These are phyloP conservation scores for Zophobas atratus DNA, from an alignment of 1,140 invertebrate species.

Conservation along the genomic window DNA sequence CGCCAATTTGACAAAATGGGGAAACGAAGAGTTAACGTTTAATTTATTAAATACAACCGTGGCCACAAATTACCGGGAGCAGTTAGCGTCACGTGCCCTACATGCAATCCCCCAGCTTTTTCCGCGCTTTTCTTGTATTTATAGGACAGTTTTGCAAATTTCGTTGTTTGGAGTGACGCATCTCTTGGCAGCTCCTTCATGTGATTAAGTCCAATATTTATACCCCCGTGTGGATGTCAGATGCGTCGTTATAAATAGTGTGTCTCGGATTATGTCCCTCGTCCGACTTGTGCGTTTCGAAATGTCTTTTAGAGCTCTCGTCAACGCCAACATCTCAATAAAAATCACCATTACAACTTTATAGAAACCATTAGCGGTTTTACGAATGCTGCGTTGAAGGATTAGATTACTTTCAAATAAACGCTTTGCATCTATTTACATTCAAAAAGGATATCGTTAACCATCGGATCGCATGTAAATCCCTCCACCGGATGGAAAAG, in stretches of 20 bases:
- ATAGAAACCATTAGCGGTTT: constrained; percentile 48
- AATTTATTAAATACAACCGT: too few relatives aligned
- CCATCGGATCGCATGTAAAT: constrained; percentile 22
- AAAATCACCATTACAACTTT: constrained; percentile 47
- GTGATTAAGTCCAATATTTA: constrained; percentile 39
- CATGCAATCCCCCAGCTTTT: too few relatives aligned
- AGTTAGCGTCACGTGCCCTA: too few relatives aligned
- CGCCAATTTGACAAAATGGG: too few relatives aligned
- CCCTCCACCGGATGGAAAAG: constrained; percentile 32
- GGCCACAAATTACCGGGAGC: too few relatives aligned
- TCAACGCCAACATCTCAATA: constrained; percentile 47
- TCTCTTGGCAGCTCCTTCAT: constrained; percentile 23
- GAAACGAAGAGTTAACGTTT: too few relatives aligned
- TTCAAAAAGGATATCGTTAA: constrained; percentile 47
- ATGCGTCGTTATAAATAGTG: constrained; percentile 40
- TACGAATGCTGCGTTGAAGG: constrained; percentile 43
- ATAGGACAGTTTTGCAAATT: constrained; percentile 37
- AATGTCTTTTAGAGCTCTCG: constrained; percentile 44
- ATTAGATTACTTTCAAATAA: constrained; percentile 49
- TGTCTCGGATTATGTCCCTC: constrained; percentile 29
- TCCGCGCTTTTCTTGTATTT: not conserved
- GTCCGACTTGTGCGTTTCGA: constrained; percentile 29
- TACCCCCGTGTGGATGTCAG: constrained; percentile 33
- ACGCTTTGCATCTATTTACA: constrained; percentile 46
- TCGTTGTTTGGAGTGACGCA: constrained; percentile 19